A percentile compares a stretch with the other conserved stretches of the same genome.
Conservation (phyloP, 2,797 vertebrate genomes). For the Rhinophrynus dorsalis region DNA sequence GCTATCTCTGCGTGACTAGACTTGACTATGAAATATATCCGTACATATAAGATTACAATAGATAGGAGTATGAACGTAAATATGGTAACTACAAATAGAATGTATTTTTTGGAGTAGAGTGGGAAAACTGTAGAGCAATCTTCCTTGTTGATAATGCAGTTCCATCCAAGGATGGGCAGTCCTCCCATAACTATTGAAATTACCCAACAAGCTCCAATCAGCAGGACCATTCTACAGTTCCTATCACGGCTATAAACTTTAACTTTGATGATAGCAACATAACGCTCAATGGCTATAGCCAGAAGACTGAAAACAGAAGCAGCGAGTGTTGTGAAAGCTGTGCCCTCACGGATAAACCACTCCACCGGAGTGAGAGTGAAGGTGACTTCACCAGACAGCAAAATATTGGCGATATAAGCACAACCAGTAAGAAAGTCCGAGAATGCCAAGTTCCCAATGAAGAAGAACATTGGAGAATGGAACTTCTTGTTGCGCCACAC, state of each 20-base stretch:
- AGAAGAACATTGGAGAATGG: conserved; percentile 95
- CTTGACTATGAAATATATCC: conserved; percentile 91
- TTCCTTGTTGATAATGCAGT: conserved; percentile 78
- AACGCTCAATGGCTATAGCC: conserved; percentile 93
- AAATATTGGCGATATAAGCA: conserved; percentile 88
- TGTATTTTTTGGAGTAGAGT: conserved; percentile 88
- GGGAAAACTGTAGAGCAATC: conserved; percentile 89
- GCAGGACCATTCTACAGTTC: conserved; percentile 87
- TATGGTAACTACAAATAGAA: conserved; percentile 86
- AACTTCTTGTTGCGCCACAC: conserved; percentile 92
- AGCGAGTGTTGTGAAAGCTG: conserved; percentile 86
- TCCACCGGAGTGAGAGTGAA: conserved; percentile 79
- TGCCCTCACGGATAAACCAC: conserved; percentile 94
- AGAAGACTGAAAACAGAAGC: conserved; percentile 93
- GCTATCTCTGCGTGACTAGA: conserved; percentile 86
- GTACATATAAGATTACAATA: conserved; percentile 87
- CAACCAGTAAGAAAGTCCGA: conserved; percentile 88
- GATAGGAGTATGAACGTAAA: conserved; percentile 85
- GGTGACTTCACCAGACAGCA: conserved; percentile 81
- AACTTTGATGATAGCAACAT: conserved; percentile 88
- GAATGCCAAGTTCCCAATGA: conserved; percentile 92
- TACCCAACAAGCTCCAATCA: conserved; percentile 91
- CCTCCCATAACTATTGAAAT: conserved; percentile 85
- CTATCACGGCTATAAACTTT: conserved; percentile 87
- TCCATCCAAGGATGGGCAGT: conserved; percentile 94